These are phyloP conservation scores for Schizopygopsis malacanthus DNA, from an alignment of 2,797 vertebrate genomes.

Conservation along the genomic window DNA sequence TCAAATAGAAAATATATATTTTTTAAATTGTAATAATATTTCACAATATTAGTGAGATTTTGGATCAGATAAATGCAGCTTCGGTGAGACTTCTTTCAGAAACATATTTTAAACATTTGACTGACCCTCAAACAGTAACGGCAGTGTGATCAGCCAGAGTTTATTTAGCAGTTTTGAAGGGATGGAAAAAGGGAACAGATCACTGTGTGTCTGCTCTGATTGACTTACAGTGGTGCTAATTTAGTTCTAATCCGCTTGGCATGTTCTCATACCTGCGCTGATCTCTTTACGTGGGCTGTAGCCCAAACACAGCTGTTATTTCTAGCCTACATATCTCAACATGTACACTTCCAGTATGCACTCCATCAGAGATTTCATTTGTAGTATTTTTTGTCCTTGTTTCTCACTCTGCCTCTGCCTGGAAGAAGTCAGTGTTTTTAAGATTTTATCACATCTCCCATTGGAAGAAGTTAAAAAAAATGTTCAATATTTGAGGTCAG, in stretches of 20 bases:
- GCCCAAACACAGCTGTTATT: conserved; percentile 47
- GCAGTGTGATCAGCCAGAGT: neutral
- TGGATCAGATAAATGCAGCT: neutral
- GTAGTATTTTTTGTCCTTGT: neutral
- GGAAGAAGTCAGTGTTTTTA: neutral
- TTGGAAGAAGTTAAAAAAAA: no score
- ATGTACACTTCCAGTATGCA: neutral
- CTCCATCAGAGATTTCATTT: neutral
- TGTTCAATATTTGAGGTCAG: conserved; percentile 71
- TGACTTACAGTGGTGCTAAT: conserved; percentile 15
- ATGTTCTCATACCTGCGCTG: conserved; percentile 36
- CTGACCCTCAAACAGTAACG: neutral
- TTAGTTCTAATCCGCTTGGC: conserved; percentile 35
- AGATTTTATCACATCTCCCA: neutral
- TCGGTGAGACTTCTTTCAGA: neutral
- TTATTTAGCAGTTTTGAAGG: neutral
- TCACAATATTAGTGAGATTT: neutral
- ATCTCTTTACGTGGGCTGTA: conserved; percentile 31
- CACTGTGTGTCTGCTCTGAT: neutral
- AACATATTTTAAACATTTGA: neutral
- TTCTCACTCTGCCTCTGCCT: neutral
- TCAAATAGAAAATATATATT: neutral
- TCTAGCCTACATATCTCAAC: neutral
- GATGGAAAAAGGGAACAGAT: conserved; percentile 4
- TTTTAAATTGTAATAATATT: neutral